A percentile compares a stretch with the other conserved stretches of the same genome.
These are phyloP conservation scores for Nesoenas mayeri DNA, from an alignment of 2,113 vertebrate genomes.

Conservation along the genomic window DNA sequence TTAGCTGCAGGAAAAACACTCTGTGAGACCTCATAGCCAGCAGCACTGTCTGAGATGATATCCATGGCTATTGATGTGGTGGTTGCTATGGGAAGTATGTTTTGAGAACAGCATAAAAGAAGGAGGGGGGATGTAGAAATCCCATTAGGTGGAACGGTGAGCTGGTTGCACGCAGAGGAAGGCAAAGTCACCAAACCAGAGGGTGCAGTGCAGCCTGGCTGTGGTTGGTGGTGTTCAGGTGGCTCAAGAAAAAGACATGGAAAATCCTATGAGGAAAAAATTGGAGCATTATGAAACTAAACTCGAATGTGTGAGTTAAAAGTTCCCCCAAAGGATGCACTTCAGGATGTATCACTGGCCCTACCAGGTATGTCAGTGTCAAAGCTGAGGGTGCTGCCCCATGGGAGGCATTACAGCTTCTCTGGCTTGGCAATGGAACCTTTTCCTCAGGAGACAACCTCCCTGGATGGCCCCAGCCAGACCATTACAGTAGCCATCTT, in stretches of 20 bases:
- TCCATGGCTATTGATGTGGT: background rate
- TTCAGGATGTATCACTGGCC: background rate
- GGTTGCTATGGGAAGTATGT: constrained; percentile 24
- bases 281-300: background rate
- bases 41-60: background rate
- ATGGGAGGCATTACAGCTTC: background rate
- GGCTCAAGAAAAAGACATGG: background rate
- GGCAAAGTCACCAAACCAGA: background rate
- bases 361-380: fast-evolving
- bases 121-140: background rate
- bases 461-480: too few species aligned
- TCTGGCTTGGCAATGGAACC: background rate
- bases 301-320: background rate
- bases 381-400: background rate
- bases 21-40: background rate
- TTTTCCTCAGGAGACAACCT: background rate
- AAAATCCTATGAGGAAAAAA: background rate
- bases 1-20: background rate
- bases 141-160: background rate
- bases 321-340: fast-evolving
- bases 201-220: background rate
- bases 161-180: background rate
- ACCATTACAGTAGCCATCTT: background rate
- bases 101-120: background rate
- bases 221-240: fast-evolving